Base-by-base conservation (phyloP, 64 coral and sea anemone genomes). In the Exaiptasia diaphana region DNA sequence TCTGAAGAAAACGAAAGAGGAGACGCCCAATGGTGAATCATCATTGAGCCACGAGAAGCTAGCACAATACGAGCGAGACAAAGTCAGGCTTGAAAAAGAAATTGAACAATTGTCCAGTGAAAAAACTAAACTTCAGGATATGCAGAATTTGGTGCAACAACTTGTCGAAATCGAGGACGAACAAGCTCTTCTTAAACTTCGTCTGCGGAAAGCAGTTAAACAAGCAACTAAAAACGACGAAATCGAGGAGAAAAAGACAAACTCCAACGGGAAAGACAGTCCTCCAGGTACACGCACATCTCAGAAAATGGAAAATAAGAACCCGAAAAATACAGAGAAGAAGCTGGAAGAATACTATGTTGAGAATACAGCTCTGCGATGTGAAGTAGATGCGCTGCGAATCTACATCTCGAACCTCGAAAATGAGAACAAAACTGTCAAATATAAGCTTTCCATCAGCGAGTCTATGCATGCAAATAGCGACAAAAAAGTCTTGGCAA, bases 371-470 rank as follows among this genome's bases (percentile, higher is more conserved):
- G 30, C 64, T 29, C 37, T 85, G 18, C 75, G 57, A 28, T 77
- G 80, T 18, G 91, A 95, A 62, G 87, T 77, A 50, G 67, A 79
- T 8, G 40, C 73, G 41, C 57, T 89, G 40, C 82, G 76, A 52
- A 83, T 90, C 50, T 77, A 57, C 12, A 74, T 95, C n/a, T 64
- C 75, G 11, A 71, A 95, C 39, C 76, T 95, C 21, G 79, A 90
- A 73, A 89, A 83, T n/a, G 64, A 89, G 38, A 45, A 85, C 32
- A 71, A 77, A 23, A 68, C 87, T 36, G n/a, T 95, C 11, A 85
- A 72, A 13, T 95, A 88, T 5, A 95, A 95, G 41, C 52, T 85
- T n/a, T 89, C 91, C 20, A 67, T 95, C 21, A 85, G 80, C 37
- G 93, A 96, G 37, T 43, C 39, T 1, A 69, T 26, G 20, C 65